Evolutionary conservation across 2,888 invertebrate species (phyloP), one percentile per base, ranked within the genome.

Genomic region (Oscheius sp.): DNA sequence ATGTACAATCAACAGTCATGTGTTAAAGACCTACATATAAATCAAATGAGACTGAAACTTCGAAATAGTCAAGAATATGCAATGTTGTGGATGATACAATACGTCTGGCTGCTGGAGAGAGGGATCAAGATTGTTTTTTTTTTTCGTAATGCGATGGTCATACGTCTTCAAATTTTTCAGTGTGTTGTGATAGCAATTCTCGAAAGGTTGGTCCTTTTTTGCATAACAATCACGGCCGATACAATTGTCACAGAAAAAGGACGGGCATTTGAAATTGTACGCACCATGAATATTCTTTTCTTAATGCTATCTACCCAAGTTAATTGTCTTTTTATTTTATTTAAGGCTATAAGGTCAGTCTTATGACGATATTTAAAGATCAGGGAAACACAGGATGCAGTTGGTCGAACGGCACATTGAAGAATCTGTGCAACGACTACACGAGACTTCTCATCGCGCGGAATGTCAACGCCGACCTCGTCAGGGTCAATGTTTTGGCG

Each of bases 191-290:
- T 94, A 5, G 91, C 93, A 0, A 85, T 93, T 17, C 87, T 95
- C 17, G 91, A 94, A 72, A 94, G 94, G 0, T 87, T 92, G 51
- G 92, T 95, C 74, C 95, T 93, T 88, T 92, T 92, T 85, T 91
- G 92, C 0, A 93, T 94, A 86, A 88, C 90, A 0, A 86, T 92
- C 63, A 91, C 92, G 83, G 92, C 93, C 86, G 92, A 93, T 77
- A 94, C 94, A 1, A 93, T 95, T 0, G 92, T 93, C 91, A 94
- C 94, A 87, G 93, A 94, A 77, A 94, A 93, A 86, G 94, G 94
- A 44, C 92, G 92, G 28, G 89, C 94, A 65, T 94, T 94, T 86
- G 90, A 94, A 83, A 92, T 94, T 86, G 89, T 94, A 49, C 93
- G 93, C n/a, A 93, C 93, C 86, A 93, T 94, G 92, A 94, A 94